Base-by-base conservation (phyloP, 2,888 invertebrate genomes). In the Meganola albula region DNA sequence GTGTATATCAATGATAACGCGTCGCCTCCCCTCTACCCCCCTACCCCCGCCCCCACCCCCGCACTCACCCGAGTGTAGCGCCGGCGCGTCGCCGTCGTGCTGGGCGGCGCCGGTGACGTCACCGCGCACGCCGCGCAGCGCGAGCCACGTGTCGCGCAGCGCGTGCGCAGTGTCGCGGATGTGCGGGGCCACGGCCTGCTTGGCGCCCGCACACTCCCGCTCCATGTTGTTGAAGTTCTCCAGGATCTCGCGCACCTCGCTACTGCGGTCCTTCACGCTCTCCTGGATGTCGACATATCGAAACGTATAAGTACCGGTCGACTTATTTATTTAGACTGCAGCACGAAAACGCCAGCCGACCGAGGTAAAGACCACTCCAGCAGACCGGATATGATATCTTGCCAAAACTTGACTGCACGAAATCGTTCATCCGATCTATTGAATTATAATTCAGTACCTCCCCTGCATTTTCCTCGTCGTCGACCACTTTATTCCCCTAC, bases 151-250 rank as follows among this genome's bases (percentile, higher is more conserved):
- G 41, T 83, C 84, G 14, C 83, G 71, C 38, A 90, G 63, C 35
- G 83, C 80, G 45, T 69, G 74, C 49, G 88, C 74, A 47, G 84
- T 84, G 53, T 88, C 89, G 18, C 66, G 60, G 47, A 77, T 51
- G 34, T 61, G 70, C 3, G 42, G 12, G 23, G 65, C 51, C 14
- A 73, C 72, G 12, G 42, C 37, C 48, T 74, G 80, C 34, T 59
- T 54, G 37, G 76, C 77, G 23, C 58, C 73, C 14, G 27, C 51
- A 47, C 86, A 83, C 65, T 80, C 80, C 41, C 74, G 75, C 65
- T 91, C 90, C 53, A 91, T 68, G 69, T 89, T 89, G 31, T 87
- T 89, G 68, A 88, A 90, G 69, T 90, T 90, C 63, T 90, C 90
- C 26, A 90, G 58, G 24, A 90, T 86, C 51, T 90, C 90, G 50